phyloP scores from a whole-genome alignment of 2,888 invertebrate species.

The Sympetrum striolatum region DNA sequence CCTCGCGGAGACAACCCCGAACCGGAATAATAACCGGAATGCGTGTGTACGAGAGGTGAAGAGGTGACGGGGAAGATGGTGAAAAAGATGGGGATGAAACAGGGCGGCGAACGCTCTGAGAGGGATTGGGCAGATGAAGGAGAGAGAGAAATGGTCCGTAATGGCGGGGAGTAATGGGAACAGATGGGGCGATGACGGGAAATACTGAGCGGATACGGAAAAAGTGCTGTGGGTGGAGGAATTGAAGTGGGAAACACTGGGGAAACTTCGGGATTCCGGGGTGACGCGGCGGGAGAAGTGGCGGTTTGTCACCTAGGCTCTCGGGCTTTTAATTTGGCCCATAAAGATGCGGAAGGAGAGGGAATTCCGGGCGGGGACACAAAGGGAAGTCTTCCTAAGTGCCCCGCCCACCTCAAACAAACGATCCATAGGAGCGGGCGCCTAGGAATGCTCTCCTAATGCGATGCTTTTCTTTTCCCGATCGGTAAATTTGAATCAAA shows the following conservation, averaged over 20 bases:
- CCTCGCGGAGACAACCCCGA: neutral
- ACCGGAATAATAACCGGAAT: neutral
- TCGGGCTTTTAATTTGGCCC: neutral
- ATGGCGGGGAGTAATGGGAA: neutral
- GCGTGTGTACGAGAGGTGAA: neutral
- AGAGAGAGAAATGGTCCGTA: neutral
- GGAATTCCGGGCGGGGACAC: neutral
- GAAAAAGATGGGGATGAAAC: neutral
- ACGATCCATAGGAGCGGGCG: no score
- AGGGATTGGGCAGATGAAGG: neutral
- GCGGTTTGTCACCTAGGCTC: neutral
- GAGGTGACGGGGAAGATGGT: neutral
- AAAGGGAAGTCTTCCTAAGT: neutral
- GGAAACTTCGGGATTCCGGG: no score
- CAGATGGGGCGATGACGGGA: neutral
- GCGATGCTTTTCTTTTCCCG: no score
- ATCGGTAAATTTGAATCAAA: no score
- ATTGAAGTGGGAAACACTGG: neutral
- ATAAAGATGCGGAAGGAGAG: neutral
- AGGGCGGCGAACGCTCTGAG: neutral
- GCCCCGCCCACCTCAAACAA: no score
- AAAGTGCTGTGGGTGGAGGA: neutral
- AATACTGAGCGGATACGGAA: neutral
- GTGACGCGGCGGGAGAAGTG: neutral
- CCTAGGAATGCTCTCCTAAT: no score